Percentiles rank a stretch among this genome's conserved stretches.
phyloP scores from a whole-genome alignment of 2,797 vertebrate genomes.

The Alectoris magna region DNA sequence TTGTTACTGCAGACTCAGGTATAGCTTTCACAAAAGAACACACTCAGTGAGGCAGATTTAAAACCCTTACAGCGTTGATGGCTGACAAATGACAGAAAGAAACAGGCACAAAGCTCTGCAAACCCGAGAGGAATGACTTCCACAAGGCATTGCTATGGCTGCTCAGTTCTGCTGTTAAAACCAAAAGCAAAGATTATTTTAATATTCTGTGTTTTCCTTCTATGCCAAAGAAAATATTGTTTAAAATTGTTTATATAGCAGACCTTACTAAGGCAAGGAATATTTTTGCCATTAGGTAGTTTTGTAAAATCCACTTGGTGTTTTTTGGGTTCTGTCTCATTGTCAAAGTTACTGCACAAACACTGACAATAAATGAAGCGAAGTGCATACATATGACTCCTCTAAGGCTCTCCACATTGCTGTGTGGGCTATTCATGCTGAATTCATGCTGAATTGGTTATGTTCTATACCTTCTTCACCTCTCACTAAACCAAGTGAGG shows the following conservation, averaged over 20 bases:
- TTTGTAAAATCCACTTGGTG: neutral
- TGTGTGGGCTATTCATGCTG: neutral
- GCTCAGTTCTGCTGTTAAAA: neutral
- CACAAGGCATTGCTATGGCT: neutral
- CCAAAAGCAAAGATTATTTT: neutral
- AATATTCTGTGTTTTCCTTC: neutral
- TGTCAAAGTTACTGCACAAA: neutral
- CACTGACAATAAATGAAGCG: neutral
- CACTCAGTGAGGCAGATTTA: neutral
- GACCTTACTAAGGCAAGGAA: neutral
- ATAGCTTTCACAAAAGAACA: neutral
- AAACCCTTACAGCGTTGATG: neutral
- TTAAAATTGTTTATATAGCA: neutral
- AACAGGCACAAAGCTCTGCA: neutral
- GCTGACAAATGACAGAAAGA: neutral
- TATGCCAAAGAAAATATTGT: neutral
- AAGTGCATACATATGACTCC: rapidly evolving
- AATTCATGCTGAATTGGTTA: neutral
- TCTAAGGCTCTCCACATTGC: neutral
- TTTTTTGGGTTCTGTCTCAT: neutral
- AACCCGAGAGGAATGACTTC: neutral
- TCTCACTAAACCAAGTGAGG: neutral
- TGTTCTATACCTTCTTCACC: neutral
- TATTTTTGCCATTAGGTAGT: neutral
- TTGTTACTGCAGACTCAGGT: neutral